Percentiles rank a stretch among this genome's conserved stretches.
phyloP scores from a whole-genome alignment of 35 echinoderm and acorn worm species.

The Ptychodera flava region DNA sequence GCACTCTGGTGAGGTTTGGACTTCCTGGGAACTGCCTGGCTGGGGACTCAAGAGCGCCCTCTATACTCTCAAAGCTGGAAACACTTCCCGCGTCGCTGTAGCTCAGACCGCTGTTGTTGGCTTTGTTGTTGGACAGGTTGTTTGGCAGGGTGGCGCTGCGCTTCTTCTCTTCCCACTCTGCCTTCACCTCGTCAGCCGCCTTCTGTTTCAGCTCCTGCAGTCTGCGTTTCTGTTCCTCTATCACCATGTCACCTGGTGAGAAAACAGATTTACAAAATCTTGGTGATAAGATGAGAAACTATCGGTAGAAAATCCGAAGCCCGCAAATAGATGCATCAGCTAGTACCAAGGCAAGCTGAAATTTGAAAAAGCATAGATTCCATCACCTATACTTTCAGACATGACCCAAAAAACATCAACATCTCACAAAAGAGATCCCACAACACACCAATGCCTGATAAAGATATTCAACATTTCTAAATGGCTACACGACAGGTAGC shows the following conservation, averaged over 20 bases:
- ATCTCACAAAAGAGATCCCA: no score
- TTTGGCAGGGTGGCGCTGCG: not conserved
- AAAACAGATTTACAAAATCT: conserved; percentile 5
- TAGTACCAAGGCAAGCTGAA: no score
- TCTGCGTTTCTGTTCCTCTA: conserved; percentile 73
- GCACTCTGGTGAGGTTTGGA: not conserved
- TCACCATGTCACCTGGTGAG: conserved; percentile 68
- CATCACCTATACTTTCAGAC: no score
- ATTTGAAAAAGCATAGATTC: no score
- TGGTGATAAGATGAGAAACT: no score
- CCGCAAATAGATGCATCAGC: no score
- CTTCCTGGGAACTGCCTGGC: not conserved
- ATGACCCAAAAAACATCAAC: no score
- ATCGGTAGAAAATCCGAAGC: no score
- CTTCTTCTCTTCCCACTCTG: conserved; percentile 82
- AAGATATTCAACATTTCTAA: no score
- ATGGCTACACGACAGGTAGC: no score
- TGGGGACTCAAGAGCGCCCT: conserved; percentile 56
- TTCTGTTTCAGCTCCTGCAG: conserved; percentile 47
- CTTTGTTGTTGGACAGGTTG: not conserved
- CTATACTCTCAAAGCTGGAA: conserved; percentile 95
- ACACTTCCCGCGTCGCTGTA: conserved; percentile 83
- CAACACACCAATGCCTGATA: no score
- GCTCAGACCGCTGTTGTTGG: not conserved
- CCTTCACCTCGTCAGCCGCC: conserved; percentile 52